Conservation (phyloP, 2,888 invertebrate species). For the Caenorhabditis sp. region DNA sequence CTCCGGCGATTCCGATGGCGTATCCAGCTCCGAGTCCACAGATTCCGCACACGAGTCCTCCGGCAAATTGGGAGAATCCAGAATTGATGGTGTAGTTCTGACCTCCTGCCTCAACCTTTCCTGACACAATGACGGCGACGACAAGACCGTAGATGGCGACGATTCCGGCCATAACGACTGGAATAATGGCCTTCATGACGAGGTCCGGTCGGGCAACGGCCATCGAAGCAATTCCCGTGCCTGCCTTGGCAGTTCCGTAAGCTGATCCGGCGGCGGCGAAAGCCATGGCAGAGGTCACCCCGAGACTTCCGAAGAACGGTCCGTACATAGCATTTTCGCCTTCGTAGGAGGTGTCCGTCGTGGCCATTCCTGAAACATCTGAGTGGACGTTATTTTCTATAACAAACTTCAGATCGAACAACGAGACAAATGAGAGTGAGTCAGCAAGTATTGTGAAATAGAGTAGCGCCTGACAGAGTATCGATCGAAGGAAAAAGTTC, state of each 20-base stretch:
- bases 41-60: conserved; percentile 96
- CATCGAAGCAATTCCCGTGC: conserved; percentile 99
- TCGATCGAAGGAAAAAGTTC: not conserved
- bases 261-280: conserved; percentile 78
- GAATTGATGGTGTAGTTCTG: conserved; percentile 66
- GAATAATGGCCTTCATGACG: conserved; percentile 99
- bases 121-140: conserved; percentile 93
- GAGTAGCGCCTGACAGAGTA: not conserved
- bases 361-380: conserved; percentile 57
- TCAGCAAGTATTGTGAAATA: not conserved
- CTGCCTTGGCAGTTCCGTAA: conserved; percentile 94
- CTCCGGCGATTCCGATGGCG: conserved; percentile 96
- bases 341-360: not conserved
- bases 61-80: conserved; percentile 96
- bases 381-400: conserved; percentile 48
- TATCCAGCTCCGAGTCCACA: conserved; percentile 98
- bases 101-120: conserved; percentile 70
- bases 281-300: conserved; percentile 76
- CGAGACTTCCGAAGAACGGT: conserved; percentile 77
- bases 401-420: conserved; percentile 3
- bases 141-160: conserved; percentile 97
- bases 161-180: conserved; percentile 83
- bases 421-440: conserved; percentile 5
- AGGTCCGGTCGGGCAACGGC: conserved; percentile 99
- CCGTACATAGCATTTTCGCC: conserved; percentile 73